phyloP scores from a whole-genome alignment of 2,888 invertebrate genomes.

The Brachynemurus nebulosus region DNA sequence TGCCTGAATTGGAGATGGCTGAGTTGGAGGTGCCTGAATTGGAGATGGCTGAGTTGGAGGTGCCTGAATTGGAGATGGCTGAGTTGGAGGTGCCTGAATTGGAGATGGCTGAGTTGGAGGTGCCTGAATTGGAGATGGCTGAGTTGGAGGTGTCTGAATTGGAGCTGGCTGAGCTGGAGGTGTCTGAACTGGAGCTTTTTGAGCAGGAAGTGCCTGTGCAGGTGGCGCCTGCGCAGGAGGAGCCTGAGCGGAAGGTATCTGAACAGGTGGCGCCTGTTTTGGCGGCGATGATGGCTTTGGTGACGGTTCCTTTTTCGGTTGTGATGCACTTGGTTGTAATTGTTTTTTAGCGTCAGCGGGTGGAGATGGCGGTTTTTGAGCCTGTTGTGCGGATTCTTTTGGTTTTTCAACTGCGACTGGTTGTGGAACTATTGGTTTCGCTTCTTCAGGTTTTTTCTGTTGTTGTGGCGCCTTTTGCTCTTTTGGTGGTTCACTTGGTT shows the following conservation, averaged over 20 bases:
- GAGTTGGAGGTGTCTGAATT: background rate
- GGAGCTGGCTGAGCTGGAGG: no score
- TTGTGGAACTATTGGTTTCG: slow-evolving; percentile 18
- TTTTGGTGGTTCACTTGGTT: slow-evolving; percentile 17
- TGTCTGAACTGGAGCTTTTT: slow-evolving; percentile 14
- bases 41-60: slow-evolving; percentile 16
- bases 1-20: slow-evolving; percentile 25
- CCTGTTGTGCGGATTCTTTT: slow-evolving; percentile 23
- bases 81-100: slow-evolving; percentile 13
- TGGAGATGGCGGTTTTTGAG: slow-evolving; percentile 24
- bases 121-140: background rate
- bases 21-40: slow-evolving; percentile 21
- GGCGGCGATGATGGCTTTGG: background rate
- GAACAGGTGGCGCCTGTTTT: background rate
- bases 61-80: slow-evolving; percentile 13
- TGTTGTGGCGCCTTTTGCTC: slow-evolving; percentile 13
- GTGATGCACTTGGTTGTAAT: slow-evolving; percentile 9
- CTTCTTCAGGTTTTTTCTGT: slow-evolving; percentile 15
- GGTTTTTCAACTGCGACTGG: slow-evolving; percentile 14
- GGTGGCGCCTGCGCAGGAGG: background rate
- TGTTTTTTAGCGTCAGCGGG: slow-evolving; percentile 24
- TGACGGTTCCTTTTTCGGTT: background rate
- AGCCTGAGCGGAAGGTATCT: slow-evolving; percentile 13
- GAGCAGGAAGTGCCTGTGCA: slow-evolving; percentile 16
- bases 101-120: slow-evolving; percentile 11